Base-by-base conservation (phyloP, 2,888 invertebrate species). In the Eilema depressum region DNA sequence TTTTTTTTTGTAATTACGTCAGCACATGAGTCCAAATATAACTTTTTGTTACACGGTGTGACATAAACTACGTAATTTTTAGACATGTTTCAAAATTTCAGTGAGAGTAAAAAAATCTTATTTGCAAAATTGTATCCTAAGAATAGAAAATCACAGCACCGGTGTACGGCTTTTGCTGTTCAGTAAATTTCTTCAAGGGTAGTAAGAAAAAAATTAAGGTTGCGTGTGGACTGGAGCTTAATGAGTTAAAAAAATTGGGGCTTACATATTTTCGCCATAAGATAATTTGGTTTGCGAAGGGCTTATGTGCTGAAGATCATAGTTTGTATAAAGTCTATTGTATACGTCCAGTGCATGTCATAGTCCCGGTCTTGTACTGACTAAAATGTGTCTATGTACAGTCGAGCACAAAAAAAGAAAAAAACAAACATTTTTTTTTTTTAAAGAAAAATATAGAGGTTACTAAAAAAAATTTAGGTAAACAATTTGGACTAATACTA, bases 271-370 rank as follows among this genome's bases (percentile, higher is more conserved):
- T 59, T 60, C 20, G 41, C 17, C 59, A 25, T 59, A 12, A 59
- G 59, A 4, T 26, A 17, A 59, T 28, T 26, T 60, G 20, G 63
- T 69, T 59, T 65, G 65, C 80, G 26, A 41, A 37, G 57, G 71
- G 62, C 65, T 88, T 84, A 80, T 84, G 82, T 82, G 76, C 74
- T 77, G 78, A 81, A 66, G 78, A 76, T 76, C 71, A 81, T 87
- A 87, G 82, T 88, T 86, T 89, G 88, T 91, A 89, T 81, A 89
- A 83, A 76, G 84, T 89, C 81, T 80, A 83, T 80, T 91, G 91
- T 91, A 88, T 83, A 71, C 84, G 91, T 93, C 91, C 90, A 79
- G 85, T 93, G 93, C 93, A 94, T 93, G 93, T 90, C 73, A 80
- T 85, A 86, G 82, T 76, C 87, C 92, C 83, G 77, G 83, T 86